phyloP scores from a whole-genome alignment of 2,888 invertebrate species.

The Tortrix viridana region DNA sequence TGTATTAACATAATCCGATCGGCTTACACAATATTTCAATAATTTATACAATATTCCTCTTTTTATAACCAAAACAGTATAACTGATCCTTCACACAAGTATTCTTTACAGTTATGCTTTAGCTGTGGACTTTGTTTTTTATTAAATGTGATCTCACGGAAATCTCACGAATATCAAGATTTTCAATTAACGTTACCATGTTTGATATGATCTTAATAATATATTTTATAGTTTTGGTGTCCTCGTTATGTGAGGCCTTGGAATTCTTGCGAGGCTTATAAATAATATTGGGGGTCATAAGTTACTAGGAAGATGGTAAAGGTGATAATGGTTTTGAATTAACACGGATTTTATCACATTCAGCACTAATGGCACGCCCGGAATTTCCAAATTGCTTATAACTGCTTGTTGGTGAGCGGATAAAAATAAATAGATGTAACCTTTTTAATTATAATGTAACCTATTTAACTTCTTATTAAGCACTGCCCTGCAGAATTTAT shows the following conservation, averaged over 20 bases:
- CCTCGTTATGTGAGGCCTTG: background rate
- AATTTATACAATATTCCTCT: conserved; percentile 4
- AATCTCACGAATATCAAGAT: conserved; percentile 31
- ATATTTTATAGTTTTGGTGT: conserved; percentile 18
- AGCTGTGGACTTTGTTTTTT: background rate
- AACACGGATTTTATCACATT: background rate
- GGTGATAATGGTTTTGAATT: background rate
- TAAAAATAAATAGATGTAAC: no score
- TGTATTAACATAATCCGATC: conserved; percentile 13
- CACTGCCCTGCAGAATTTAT: no score
- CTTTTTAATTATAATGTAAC: no score
- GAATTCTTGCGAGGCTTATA: conserved; percentile 3
- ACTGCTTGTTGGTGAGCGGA: no score
- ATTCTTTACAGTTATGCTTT: conserved; percentile 6
- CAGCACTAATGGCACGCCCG: no score
- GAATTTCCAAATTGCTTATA: no score
- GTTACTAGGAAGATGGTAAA: background rate
- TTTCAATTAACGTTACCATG: conserved; percentile 29
- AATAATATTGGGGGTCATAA: conserved; percentile 7
- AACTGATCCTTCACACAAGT: background rate
- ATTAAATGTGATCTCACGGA: background rate
- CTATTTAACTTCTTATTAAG: no score
- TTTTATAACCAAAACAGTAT: background rate
- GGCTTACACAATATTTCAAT: background rate
- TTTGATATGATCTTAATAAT: conserved; percentile 33